phyloP scores from a whole-genome alignment of 2,113 vertebrate species.

The Nibea albiflora region DNA sequence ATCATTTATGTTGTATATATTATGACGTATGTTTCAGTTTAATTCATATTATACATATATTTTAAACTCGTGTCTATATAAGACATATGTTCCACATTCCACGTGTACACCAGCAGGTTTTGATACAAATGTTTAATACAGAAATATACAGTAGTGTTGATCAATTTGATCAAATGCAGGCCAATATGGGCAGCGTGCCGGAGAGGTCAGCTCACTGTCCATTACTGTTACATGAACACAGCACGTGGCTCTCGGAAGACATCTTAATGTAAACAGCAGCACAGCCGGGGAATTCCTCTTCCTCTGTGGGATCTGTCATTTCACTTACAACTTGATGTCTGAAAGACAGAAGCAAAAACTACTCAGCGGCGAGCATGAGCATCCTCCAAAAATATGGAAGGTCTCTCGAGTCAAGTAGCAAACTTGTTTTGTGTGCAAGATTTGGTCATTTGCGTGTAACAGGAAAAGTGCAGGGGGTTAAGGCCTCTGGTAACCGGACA shows the following conservation, averaged over 20 bases:
- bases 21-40: not conserved
- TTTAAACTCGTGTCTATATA: too few relatives aligned
- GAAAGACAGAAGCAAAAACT: conserved; percentile 50
- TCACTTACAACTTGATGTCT: conserved; percentile 44
- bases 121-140: conserved; percentile 60
- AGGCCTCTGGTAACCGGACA: not conserved
- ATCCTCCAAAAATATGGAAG: not conserved
- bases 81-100: not conserved
- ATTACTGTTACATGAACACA: not conserved
- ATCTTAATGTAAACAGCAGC: conserved; percentile 38
- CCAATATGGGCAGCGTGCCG: conserved; percentile 2
- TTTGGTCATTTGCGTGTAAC: not conserved
- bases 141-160: conserved; percentile 44
- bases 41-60: not conserved
- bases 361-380: not conserved
- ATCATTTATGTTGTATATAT: not conserved
- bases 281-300: conserved; percentile 1
- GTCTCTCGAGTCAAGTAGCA: not conserved
- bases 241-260: not conserved
- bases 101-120: not conserved
- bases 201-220: conserved; percentile 8
- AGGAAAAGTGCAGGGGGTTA: not conserved
- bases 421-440: not conserved
- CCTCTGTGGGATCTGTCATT: not conserved
- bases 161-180: conserved; percentile 69